phyloP scores from a whole-genome alignment of 2,888 invertebrate species.

The Ophioninae sp. region DNA sequence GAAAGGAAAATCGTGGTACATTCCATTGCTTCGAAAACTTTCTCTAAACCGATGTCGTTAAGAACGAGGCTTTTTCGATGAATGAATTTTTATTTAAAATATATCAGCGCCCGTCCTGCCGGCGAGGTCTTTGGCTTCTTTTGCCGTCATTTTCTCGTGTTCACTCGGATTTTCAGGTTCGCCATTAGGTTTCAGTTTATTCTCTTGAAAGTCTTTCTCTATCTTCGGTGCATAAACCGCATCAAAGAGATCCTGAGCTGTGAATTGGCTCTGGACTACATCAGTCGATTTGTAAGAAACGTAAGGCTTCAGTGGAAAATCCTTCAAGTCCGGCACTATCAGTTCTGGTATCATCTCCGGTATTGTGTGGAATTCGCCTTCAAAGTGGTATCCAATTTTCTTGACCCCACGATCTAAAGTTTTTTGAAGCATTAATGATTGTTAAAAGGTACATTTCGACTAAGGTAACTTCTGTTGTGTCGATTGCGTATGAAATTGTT shows the following conservation, averaged over 20 bases:
- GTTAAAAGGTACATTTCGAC: no score
- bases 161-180: constrained; percentile 87
- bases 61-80: no score
- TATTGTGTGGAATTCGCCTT: constrained; percentile 84
- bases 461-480: no score
- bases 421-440: background rate
- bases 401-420: constrained; percentile 86
- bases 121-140: constrained; percentile 87
- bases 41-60: no score
- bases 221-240: constrained; percentile 91
- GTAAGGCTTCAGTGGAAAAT: constrained; percentile 94
- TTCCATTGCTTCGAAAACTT: no score
- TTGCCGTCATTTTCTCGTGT: constrained; percentile 87
- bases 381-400: constrained; percentile 83
- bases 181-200: constrained; percentile 85
- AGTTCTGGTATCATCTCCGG: constrained; percentile 96
- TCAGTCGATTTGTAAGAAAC: constrained; percentile 91
- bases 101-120: constrained; percentile 92
- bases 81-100: constrained; percentile 25
- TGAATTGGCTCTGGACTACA: constrained; percentile 90
- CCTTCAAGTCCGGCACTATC: constrained; percentile 93
- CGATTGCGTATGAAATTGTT: no score
- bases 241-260: constrained; percentile 91
- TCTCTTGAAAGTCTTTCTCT: constrained; percentile 87
- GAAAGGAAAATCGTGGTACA: no score